These are phyloP conservation scores for Drosophila sproati DNA, from an alignment of 1,140 invertebrate species.

Conservation along the genomic window DNA sequence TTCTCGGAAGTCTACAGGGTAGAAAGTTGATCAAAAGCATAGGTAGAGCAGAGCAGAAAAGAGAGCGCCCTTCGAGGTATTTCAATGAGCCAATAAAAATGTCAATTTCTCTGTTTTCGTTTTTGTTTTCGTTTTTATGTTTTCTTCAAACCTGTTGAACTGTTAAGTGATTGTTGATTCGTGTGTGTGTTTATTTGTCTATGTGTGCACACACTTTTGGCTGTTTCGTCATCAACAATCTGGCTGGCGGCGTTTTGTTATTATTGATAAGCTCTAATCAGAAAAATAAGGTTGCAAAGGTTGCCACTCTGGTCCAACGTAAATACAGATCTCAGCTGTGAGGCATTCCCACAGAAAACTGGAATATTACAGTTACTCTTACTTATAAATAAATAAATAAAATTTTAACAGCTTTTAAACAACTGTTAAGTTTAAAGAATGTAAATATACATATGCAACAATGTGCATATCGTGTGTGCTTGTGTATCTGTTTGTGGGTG, in stretches of 20 bases:
- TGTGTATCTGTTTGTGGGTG: slow-evolving; percentile 6
- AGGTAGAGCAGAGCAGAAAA: background rate
- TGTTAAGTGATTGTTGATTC: slow-evolving; percentile 16
- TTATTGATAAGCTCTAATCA: slow-evolving; percentile 42
- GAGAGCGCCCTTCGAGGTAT: slow-evolving; percentile 19
- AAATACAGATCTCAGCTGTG: slow-evolving; percentile 25
- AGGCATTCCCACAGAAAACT: slow-evolving; percentile 14
- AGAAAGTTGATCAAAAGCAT: slow-evolving; percentile 1
- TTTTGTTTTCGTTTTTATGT: slow-evolving; percentile 7
- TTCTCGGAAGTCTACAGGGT: too few relatives aligned
- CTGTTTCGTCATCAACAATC: slow-evolving; percentile 40
- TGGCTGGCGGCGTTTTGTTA: slow-evolving; percentile 1
- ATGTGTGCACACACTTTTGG: background rate
- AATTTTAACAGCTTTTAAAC: slow-evolving; percentile 7
- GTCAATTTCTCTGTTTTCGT: slow-evolving; percentile 12
- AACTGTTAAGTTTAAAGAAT: slow-evolving; percentile 14
- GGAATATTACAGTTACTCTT: slow-evolving; percentile 9
- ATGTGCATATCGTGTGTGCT: slow-evolving; percentile 16
- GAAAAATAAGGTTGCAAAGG: slow-evolving; percentile 22
- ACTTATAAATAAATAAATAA: background rate
- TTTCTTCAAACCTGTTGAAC: slow-evolving; percentile 39
- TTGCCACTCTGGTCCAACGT: slow-evolving; percentile 4
- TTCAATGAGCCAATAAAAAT: slow-evolving; percentile 15
- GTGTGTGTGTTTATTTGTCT: slow-evolving; percentile 22
- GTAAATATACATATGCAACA: slow-evolving; percentile 29